Conservation (phyloP, 2,797 vertebrate genomes). For the Dermochelys coriacea region DNA sequence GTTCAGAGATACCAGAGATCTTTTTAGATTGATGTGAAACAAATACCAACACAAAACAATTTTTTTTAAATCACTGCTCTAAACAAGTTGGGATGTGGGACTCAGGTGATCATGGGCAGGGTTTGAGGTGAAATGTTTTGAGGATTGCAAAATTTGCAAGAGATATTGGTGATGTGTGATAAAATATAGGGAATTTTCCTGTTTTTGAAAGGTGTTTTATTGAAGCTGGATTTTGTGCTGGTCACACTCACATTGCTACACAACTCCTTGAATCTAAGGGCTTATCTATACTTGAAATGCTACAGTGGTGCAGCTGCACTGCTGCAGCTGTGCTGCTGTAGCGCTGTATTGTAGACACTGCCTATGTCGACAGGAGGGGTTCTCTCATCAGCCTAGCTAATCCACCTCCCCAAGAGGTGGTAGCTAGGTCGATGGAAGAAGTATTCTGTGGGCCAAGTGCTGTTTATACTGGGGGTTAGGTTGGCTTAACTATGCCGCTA, state of each 20-base stretch:
- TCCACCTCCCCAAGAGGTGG: background rate
- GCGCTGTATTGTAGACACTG: background rate
- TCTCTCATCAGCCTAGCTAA: background rate
- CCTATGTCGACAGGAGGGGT: background rate
- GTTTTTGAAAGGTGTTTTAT: slow-evolving; percentile 17
- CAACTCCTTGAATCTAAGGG: slow-evolving; percentile 40
- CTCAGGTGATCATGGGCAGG: background rate
- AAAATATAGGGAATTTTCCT: slow-evolving; percentile 10
- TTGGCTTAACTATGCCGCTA: background rate
- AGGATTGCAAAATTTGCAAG: background rate
- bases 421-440: background rate
- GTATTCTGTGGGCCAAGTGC: background rate
- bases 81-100: background rate
- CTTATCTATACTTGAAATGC: background rate
- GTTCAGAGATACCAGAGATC: background rate
- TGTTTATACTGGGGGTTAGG: background rate
- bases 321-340: background rate
- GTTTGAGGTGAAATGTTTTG: background rate
- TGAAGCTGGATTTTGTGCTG: slow-evolving; percentile 32
- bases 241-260: background rate
- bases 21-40: background rate
- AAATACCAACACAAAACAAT: background rate
- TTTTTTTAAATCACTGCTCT: background rate
- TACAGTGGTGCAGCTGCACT: background rate
- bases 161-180: background rate